phyloP scores from a whole-genome alignment of 2,113 vertebrate genomes.

The Nibea coibor region DNA sequence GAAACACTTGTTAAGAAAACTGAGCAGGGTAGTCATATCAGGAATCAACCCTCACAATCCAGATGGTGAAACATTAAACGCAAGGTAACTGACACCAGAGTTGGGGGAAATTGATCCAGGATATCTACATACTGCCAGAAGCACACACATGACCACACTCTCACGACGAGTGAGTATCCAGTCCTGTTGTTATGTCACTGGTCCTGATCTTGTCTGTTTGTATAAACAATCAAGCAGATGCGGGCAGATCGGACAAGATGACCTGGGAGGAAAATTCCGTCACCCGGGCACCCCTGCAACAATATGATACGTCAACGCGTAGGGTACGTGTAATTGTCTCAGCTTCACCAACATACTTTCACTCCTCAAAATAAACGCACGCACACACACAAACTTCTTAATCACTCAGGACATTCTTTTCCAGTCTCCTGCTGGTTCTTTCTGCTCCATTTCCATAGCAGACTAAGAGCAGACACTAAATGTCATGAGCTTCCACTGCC shows the following conservation, averaged over 20 bases:
- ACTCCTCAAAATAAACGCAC: constrained; percentile 10
- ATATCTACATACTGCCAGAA: constrained; percentile 50
- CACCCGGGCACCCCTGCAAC: background rate
- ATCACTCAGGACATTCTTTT: constrained; percentile 3
- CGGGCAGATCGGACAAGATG: constrained; percentile 5
- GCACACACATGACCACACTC: constrained; percentile 23
- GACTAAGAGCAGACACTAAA: constrained; percentile 61
- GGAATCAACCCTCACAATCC: constrained; percentile 60
- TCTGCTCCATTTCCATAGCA: constrained; percentile 55
- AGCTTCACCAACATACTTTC: background rate
- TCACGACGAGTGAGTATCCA: constrained; percentile 32
- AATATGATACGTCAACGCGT: background rate
- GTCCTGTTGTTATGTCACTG: constrained; percentile 35
- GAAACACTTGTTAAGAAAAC: constrained; percentile 43
- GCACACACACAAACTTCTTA: background rate
- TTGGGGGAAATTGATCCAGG: constrained; percentile 63
- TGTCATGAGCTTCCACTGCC: constrained; percentile 48
- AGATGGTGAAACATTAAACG: constrained; percentile 72
- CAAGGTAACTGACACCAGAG: constrained; percentile 61
- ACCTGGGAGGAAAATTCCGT: constrained; percentile 53
- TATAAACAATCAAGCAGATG: constrained; percentile 54
- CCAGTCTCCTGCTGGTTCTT: constrained; percentile 21
- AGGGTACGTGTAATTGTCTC: background rate
- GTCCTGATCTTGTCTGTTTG: constrained; percentile 44
- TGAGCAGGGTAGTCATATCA: constrained; percentile 53